phyloP scores from a whole-genome alignment of 2,888 invertebrate genomes.

The Trichopoda pennipes region DNA sequence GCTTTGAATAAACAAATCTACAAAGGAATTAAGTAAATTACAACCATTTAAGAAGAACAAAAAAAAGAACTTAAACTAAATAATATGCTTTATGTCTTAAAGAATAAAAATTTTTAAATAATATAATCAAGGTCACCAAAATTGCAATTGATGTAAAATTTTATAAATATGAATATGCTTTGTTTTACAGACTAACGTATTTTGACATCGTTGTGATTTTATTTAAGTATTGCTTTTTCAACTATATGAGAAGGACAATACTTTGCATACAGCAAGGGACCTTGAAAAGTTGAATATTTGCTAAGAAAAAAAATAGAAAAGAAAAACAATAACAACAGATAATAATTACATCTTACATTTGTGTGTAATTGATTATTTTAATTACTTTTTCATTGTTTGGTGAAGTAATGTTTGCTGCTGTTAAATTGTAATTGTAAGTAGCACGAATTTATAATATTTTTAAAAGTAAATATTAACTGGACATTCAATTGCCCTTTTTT shows the following conservation, averaged over 20 bases:
- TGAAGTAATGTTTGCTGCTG: slow-evolving; percentile 5
- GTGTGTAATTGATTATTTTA: slow-evolving; percentile 1
- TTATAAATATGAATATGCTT: neutral
- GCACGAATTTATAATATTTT: neutral
- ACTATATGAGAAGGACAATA: slow-evolving; percentile 56
- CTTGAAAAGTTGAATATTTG: slow-evolving; percentile 47
- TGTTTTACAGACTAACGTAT: slow-evolving; percentile 2
- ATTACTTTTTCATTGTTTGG: neutral
- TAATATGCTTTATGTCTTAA: neutral
- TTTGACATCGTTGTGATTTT: slow-evolving; percentile 23
- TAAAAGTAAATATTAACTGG: neutral
- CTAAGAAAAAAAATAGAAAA: neutral
- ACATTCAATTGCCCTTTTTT: neutral
- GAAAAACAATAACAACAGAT: neutral
- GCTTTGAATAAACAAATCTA: neutral
- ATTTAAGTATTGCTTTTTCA: slow-evolving; percentile 28
- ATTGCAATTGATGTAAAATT: neutral
- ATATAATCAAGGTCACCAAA: slow-evolving; percentile 38
- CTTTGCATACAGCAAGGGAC: slow-evolving; percentile 47
- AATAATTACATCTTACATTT: neutral
- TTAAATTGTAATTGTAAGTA: slow-evolving; percentile 47
- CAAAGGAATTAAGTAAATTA: neutral
- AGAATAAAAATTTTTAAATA: neutral
- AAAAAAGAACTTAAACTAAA: neutral
- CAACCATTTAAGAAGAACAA: neutral